Base-by-base conservation (phyloP, 2,797 vertebrate species). In the Rhyacichthys aspro region DNA sequence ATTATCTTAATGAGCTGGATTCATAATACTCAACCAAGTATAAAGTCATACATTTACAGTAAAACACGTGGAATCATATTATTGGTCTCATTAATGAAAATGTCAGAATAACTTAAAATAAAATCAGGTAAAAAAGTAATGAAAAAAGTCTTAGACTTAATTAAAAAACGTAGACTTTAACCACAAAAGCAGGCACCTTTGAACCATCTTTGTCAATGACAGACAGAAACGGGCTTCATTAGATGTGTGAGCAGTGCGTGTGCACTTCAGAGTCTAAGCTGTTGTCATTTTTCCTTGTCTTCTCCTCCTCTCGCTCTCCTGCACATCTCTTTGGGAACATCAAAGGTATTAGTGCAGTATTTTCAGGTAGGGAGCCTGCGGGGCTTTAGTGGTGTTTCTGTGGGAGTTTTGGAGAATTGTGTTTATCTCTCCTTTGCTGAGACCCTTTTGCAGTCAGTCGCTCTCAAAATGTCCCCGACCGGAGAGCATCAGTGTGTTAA, bases 401-500 rank as follows among this genome's bases (percentile, higher is more conserved):
- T 54, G 50, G 74, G 82, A 85, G 52, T 71, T 85, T 82, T 48
- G 45, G 46, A 80, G 70, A 72, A 78, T 75, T 74, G 77, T 82
- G 74, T 87, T 85, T 77, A 86, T 89, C 75, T 57, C 57, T 76
- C 34, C 63, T 72, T 74, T 15, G 52, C 50, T 41, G 49, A 64
- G 70, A 52, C 49, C 43, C 65, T 82, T 34, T 75, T 53, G 65
- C 84, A 82, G 83, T 82, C 76, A 79, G 78, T 76, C 14, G 23
- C 76, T 84, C 66, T 59, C 16, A 18, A 78, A 84, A 77, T 79
- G 82, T 86, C 78, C 80, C 73, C 66, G n/a, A 84, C 76, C 32
- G 38, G 74, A 71, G 84, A 70, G 83, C 86, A 87, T 79, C 83
- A 79, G 84, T 74, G 86, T 89, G 87, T 88, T 84, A 84, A 86